Base-by-base conservation (phyloP, 2,797 vertebrate species). In the Lutjanus argentimaculatus region DNA sequence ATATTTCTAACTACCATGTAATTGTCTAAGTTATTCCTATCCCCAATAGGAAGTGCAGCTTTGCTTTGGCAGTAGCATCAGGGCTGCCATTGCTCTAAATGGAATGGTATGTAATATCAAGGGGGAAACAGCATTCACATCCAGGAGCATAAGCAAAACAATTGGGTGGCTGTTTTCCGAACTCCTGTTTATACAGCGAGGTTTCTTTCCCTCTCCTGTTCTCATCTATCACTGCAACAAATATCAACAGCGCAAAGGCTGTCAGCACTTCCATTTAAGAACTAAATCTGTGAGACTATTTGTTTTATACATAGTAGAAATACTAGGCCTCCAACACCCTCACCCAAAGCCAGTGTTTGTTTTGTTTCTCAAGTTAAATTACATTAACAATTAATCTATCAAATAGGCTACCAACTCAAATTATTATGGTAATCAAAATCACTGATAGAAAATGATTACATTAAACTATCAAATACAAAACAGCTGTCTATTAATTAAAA, bases 91-190 rank as follows among this genome's bases (percentile, higher is more conserved):
- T 93, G 79, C 95, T 96, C 84, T 96, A 99, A 95, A 99, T 97
- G 98, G 98, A 97, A 97, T 96, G 97, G 97, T 96, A 98, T 98
- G 94, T 91, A 90, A 87, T 90, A 94, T 93, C 89, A 75, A 83
- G 81, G 85, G 83, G 86, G 85, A 88, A 93, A 91, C 93, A 93
- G 92, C 86, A 94, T 95, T 95, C 96, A 95, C 89, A 91, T 94
- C 94, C 88, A 88, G 84, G 84, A 92, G 86, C 63, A 90, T 91
- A 91, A 94, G 90, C 88, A 93, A 94, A 96, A 95, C 95, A 94
- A 92, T 90, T 67, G 73, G 79, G 79, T 84, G 91, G 90, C 91
- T 94, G 92, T 94, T 95, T 95, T 95, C 90, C 90, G 75, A 92
- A 79, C 81, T 84, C 48, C 63, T 92, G 93, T 93, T 94, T 95